These are phyloP conservation scores for Acanthaster planci DNA, from an alignment of 35 echinoderm and acorn worm species.

Conservation along the genomic window DNA sequence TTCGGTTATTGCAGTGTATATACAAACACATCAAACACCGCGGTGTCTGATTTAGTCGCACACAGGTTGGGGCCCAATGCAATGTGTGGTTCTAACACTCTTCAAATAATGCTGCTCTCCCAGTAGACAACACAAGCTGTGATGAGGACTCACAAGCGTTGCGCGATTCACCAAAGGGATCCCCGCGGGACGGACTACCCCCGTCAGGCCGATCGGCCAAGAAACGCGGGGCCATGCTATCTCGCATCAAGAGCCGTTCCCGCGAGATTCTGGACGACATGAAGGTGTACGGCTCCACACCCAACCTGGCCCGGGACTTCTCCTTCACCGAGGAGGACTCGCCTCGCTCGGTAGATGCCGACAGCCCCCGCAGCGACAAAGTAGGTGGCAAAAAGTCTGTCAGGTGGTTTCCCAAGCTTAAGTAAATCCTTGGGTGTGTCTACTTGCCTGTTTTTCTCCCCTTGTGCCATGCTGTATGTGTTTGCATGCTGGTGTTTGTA, in stretches of 20 bases:
- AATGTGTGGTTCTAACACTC: too few relatives aligned
- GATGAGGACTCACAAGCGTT: not conserved
- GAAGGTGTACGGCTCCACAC: constrained; percentile 58
- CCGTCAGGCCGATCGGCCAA: not conserved
- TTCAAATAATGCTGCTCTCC: not conserved
- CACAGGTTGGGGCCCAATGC: too few relatives aligned
- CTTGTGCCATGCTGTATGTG: not conserved
- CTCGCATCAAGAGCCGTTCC: constrained; percentile 89
- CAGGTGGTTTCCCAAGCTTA: not conserved
- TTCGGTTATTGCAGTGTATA: too few relatives aligned
- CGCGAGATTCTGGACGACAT: constrained; percentile 94
- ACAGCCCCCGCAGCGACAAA: constrained; percentile 57
- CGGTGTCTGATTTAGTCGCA: too few relatives aligned
- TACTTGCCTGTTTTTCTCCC: not conserved
- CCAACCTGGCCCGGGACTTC: constrained; percentile 61
- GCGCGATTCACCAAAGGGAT: not conserved
- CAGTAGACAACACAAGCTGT: constrained; percentile 14
- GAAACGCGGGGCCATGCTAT: constrained; percentile 70
- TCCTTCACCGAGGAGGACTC: constrained; percentile 50
- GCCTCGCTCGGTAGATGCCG: constrained; percentile 4
- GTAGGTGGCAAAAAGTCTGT: constrained; percentile 69
- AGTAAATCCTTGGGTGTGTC: not conserved
- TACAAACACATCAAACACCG: too few relatives aligned
- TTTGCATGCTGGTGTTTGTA: constrained; percentile 3
- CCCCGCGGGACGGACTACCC: not conserved